phyloP scores from a whole-genome alignment of 1,140 invertebrate genomes.

The Tigriopus japonicus region DNA sequence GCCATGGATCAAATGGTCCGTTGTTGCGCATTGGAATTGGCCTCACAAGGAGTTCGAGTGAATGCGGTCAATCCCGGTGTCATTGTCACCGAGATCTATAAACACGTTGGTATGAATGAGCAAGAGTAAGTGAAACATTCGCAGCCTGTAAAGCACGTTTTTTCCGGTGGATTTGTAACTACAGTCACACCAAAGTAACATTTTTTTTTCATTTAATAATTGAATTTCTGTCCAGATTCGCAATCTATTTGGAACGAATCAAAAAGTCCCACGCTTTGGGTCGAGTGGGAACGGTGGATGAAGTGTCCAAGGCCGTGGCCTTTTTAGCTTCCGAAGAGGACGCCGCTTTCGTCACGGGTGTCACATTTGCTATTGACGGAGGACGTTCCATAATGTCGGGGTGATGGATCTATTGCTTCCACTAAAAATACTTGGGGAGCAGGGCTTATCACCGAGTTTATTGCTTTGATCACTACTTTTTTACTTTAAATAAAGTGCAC shows the following conservation, averaged over 20 bases:
- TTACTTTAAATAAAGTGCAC: too few relatives aligned
- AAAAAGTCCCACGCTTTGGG: slow-evolving; percentile 61
- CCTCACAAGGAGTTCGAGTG: slow-evolving; percentile 41
- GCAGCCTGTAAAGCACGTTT: slow-evolving; percentile 25
- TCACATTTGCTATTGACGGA: slow-evolving; percentile 57
- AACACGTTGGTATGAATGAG: slow-evolving; percentile 22
- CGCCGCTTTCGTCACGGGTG: slow-evolving; percentile 61
- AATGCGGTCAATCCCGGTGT: slow-evolving; percentile 49
- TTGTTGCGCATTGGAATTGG: slow-evolving; percentile 24
- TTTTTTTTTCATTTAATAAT: not conserved
- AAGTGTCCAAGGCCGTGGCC: slow-evolving; percentile 60
- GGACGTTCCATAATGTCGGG: slow-evolving; percentile 47
- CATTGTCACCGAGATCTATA: slow-evolving; percentile 40
- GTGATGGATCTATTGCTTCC: too few relatives aligned
- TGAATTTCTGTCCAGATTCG: not conserved
- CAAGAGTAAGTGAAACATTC: slow-evolving; percentile 29
- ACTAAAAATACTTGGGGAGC: too few relatives aligned
- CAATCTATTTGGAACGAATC: slow-evolving; percentile 17
- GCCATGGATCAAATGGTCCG: slow-evolving; percentile 74
- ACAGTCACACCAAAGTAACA: not conserved
- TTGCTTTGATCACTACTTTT: too few relatives aligned
- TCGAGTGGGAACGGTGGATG: slow-evolving; percentile 45
- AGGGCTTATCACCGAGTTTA: too few relatives aligned
- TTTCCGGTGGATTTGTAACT: not conserved
- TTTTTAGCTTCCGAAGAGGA: slow-evolving; percentile 54